Percentiles rank a stretch among this genome's conserved stretches.
Conservation (phyloP, 2,888 invertebrate genomes). For the Dorcus parallelipipedus region DNA sequence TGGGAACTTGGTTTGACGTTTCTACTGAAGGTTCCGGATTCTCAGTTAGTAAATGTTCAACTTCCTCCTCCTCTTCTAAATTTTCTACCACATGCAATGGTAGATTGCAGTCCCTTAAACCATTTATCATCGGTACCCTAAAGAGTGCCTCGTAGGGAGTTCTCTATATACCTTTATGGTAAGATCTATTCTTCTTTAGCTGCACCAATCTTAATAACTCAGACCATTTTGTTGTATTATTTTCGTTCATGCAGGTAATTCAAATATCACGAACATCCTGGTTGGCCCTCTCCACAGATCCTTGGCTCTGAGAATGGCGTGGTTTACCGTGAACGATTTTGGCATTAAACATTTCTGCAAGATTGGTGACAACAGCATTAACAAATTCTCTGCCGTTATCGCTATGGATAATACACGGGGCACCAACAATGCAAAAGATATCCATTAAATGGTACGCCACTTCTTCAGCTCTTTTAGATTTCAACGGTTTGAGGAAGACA, state of each 20-base stretch:
- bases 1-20: no score
- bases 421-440: not conserved
- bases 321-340: slow-evolving; percentile 43
- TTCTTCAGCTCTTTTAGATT: slow-evolving; percentile 2
- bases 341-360: slow-evolving; percentile 35
- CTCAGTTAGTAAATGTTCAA: no score
- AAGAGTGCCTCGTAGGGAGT: slow-evolving; percentile 20
- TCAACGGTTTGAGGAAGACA: slow-evolving; percentile 1
- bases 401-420: slow-evolving; percentile 14
- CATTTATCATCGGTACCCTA: slow-evolving; percentile 12
- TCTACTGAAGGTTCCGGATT: no score
- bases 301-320: slow-evolving; percentile 29
- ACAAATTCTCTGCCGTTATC: slow-evolving; percentile 40
- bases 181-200: slow-evolving; percentile 18
- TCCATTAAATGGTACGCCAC: slow-evolving; percentile 5
- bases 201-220: slow-evolving; percentile 19
- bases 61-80: no score
- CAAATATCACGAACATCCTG: slow-evolving; percentile 1
- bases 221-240: slow-evolving; percentile 18
- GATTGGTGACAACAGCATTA: slow-evolving; percentile 28
- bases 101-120: not conserved
- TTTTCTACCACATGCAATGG: no score
- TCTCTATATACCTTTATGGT: slow-evolving; percentile 13
- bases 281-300: slow-evolving; percentile 4
- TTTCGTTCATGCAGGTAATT: slow-evolving; percentile 9